Evolutionary conservation across 2,888 invertebrate species (phyloP).

Genomic region (Deroplatys truncata): DNA sequence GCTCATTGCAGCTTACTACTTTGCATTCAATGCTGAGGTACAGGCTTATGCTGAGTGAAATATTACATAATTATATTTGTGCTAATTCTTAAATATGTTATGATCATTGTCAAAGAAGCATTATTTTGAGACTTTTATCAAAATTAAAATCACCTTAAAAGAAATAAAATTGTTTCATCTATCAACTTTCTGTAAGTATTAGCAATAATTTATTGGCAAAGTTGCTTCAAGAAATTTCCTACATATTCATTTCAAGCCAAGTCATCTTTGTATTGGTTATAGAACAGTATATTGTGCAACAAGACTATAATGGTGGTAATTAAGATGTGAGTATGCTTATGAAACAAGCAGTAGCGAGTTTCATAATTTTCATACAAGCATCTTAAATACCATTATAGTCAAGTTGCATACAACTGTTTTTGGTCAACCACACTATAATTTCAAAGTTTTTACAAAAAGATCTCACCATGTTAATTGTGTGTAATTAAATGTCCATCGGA

Average conservation of each 20-base stretch:
- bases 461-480: too few species aligned
- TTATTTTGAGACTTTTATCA: background rate
- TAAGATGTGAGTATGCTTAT: too few species aligned
- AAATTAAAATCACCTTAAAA: background rate
- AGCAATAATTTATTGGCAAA: conserved; percentile 12
- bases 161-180: background rate
- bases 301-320: too few species aligned
- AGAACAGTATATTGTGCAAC: too few species aligned
- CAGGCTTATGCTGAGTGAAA: background rate
- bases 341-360: too few species aligned
- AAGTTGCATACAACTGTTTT: too few species aligned
- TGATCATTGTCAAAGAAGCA: background rate
- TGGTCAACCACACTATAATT: too few species aligned
- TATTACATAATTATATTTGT: background rate
- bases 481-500: too few species aligned
- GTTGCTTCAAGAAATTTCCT: conserved; percentile 5
- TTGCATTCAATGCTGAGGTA: background rate
- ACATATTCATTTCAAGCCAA: conserved; percentile 6
- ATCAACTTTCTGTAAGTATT: background rate
- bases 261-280: background rate
- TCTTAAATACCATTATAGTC: too few species aligned
- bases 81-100: background rate
- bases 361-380: too few species aligned
- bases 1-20: background rate
- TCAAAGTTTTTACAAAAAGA: too few species aligned